Evolutionary conservation across 2,797 vertebrate genomes (phyloP).

Genomic region (Pogonophryne albipinna): DNA sequence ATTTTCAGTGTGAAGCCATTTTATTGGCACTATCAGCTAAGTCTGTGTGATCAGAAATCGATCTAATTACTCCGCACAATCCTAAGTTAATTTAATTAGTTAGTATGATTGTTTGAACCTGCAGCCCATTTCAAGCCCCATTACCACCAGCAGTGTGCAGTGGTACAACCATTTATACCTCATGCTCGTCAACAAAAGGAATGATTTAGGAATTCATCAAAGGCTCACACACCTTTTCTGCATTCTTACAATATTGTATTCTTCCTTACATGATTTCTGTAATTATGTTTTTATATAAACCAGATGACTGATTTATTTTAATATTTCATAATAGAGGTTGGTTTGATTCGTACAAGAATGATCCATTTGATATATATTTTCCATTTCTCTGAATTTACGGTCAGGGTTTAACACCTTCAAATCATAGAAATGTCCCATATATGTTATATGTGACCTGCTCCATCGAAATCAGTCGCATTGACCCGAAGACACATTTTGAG

Average conservation of each 20-base stretch:
- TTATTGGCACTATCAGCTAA: constrained; percentile 7
- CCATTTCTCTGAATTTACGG: background rate
- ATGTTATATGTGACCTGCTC: too few relatives aligned
- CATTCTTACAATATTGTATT: background rate
- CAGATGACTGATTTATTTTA: background rate
- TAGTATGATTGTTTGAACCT: constrained; percentile 46
- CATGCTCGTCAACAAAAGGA: constrained; percentile 22
- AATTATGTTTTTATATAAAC: background rate
- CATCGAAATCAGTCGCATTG: too few relatives aligned
- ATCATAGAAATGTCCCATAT: background rate
- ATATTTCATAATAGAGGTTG: background rate
- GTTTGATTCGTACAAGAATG: background rate
- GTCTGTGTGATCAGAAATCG: constrained; percentile 29
- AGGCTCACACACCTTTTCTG: background rate
- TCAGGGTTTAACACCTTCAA: background rate
- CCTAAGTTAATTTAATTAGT: constrained; percentile 56
- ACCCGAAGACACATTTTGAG: too few relatives aligned
- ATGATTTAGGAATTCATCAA: background rate
- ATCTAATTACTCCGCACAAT: constrained; percentile 37
- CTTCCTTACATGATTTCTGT: background rate
- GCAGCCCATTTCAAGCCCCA: constrained; percentile 56
- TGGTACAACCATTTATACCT: constrained; percentile 14
- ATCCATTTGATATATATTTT: background rate
- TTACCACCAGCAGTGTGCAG: constrained; percentile 38
- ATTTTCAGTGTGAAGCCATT: constrained; percentile 3